Percentiles rank a stretch among this genome's conserved stretches.
Evolutionary conservation across 1,140 invertebrate genomes (phyloP).

Genomic region (Proales similis): DNA sequence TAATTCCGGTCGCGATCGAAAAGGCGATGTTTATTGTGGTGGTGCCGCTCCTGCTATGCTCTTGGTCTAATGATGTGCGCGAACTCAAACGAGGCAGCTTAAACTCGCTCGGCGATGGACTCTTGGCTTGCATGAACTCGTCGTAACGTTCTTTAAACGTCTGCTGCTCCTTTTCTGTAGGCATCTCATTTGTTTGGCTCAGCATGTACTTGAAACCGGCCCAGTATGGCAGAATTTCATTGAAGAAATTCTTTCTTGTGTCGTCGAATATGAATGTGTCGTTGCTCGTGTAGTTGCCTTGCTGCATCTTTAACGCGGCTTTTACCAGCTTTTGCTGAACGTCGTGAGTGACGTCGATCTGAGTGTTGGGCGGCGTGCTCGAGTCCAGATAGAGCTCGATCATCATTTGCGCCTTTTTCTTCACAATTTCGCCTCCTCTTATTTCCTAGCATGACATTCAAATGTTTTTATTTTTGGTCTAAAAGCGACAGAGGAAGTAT

Average conservation of each 20-base stretch:
- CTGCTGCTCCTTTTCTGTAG: not conserved
- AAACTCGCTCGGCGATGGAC: conserved; percentile 36
- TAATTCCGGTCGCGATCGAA: conserved; percentile 35
- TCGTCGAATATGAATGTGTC: conserved; percentile 50
- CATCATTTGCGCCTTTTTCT: conserved; percentile 49
- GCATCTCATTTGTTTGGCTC: too few species aligned
- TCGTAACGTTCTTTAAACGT: conserved; percentile 16
- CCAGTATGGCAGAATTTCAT: conserved; percentile 52
- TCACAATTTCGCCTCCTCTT: conserved; percentile 49
- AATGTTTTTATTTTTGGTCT: not conserved
- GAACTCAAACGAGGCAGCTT: conserved; percentile 15
- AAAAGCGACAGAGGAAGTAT: not conserved
- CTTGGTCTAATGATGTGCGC: not conserved
- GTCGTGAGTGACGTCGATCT: conserved; percentile 48
- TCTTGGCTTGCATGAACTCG: conserved; percentile 26
- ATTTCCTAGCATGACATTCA: conserved; percentile 42
- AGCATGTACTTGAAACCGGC: conserved; percentile 44
- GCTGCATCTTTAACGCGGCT: conserved; percentile 44
- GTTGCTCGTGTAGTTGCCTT: conserved; percentile 45
- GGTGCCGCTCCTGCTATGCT: not conserved
- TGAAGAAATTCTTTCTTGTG: conserved; percentile 48
- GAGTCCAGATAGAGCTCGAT: conserved; percentile 51
- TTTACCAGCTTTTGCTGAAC: conserved; percentile 46
- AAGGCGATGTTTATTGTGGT: conserved; percentile 29
- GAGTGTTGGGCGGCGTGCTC: conserved; percentile 43